A percentile compares a stretch with the other conserved stretches of the same genome.
Evolutionary conservation across 2,113 vertebrate genomes (phyloP).

Genomic region (Trematocara marginatum): DNA sequence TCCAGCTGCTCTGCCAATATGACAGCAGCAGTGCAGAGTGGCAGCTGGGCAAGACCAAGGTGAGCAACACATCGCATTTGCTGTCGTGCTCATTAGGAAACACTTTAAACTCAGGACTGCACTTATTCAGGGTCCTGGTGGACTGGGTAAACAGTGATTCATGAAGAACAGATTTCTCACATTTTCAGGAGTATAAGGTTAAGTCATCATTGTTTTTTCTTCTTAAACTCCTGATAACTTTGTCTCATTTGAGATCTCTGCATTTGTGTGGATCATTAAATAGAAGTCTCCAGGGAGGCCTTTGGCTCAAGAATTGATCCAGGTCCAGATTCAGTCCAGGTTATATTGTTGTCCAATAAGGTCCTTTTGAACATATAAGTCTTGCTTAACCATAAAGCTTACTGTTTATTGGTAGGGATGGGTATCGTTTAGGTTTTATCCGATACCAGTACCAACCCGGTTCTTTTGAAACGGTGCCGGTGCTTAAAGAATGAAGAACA

Average conservation of each 20-base stretch:
- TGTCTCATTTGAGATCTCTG: fast-evolving
- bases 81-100: not conserved
- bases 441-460: too few species aligned
- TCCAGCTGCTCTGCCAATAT: constrained; percentile 78
- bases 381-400: not conserved
- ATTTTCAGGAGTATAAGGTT: not conserved
- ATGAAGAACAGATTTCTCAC: not conserved
- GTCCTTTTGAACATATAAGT: not conserved
- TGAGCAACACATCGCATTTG: not conserved
- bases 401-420: not conserved
- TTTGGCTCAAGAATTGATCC: not conserved
- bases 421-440: too few species aligned
- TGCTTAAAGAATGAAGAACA: too few species aligned
- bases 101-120: not conserved
- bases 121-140: not conserved
- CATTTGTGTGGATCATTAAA: not conserved
- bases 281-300: not conserved
- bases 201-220: not conserved
- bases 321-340: not conserved
- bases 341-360: not conserved
- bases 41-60: constrained; percentile 96
- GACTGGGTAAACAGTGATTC: not conserved
- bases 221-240: not conserved
- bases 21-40: constrained; percentile 82
- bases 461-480: too few species aligned